These are phyloP conservation scores for Colletes latitarsis DNA, from an alignment of 1,140 invertebrate genomes.

Conservation along the genomic window DNA sequence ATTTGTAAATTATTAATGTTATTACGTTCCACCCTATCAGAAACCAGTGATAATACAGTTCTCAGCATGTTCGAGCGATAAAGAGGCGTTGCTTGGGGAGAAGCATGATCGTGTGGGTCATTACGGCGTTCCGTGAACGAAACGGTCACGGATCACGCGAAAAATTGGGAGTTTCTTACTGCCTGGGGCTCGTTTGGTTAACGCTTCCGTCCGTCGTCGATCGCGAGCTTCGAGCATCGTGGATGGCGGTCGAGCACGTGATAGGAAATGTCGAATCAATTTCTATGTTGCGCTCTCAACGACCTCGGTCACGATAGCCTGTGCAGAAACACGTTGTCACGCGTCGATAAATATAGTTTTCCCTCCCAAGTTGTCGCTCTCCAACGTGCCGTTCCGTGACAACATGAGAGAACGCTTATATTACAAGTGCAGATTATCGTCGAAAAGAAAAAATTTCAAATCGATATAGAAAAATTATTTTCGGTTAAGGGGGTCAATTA, in stretches of 20 bases:
- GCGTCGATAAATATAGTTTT: not conserved
- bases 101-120: not conserved
- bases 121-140: conserved; percentile 5
- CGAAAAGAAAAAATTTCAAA: too few relatives aligned
- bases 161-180: not conserved
- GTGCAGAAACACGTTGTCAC: not conserved
- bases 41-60: not conserved
- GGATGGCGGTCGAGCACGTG: not conserved
- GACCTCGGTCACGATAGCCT: not conserved
- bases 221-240: not conserved
- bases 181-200: not conserved
- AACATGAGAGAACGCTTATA: too few relatives aligned
- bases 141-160: conserved; percentile 7
- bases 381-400: too few relatives aligned
- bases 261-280: conserved; percentile 19
- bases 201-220: not conserved
- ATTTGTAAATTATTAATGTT: not conserved
- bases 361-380: too few relatives aligned
- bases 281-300: not conserved
- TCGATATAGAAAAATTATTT: too few relatives aligned
- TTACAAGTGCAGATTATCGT: too few relatives aligned
- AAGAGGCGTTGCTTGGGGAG: not conserved
- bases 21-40: not conserved
- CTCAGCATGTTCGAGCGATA: not conserved
- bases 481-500: too few relatives aligned